phyloP scores from a whole-genome alignment of 2,113 vertebrate species.

The Pachycephala philippinensis region DNA sequence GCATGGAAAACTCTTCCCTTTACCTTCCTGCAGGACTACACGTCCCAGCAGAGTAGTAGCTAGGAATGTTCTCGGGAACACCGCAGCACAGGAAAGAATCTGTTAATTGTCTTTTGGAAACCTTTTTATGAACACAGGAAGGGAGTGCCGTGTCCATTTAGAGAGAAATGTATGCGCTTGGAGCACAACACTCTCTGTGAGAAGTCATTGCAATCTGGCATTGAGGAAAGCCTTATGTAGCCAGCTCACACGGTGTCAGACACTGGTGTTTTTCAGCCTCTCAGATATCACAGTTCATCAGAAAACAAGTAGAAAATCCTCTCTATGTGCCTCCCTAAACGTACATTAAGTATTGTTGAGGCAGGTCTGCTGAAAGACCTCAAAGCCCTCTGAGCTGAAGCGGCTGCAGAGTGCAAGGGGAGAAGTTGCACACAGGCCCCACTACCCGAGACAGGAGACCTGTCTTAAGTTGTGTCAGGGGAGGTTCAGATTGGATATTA shows the following conservation, averaged over 20 bases:
- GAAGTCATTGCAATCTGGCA: background rate
- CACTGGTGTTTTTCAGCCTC: background rate
- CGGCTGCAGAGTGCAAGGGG: background rate
- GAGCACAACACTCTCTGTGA: background rate
- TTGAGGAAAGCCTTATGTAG: background rate
- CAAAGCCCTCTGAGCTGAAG: background rate
- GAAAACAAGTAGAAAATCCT: background rate
- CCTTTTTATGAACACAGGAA: constrained; percentile 43
- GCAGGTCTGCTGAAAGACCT: background rate
- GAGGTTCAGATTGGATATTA: background rate
- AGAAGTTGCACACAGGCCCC: background rate
- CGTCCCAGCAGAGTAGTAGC: background rate
- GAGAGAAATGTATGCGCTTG: background rate
- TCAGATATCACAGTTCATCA: background rate
- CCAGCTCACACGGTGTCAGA: background rate
- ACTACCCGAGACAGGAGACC: accelerated
- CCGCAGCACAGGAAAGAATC: constrained; percentile 44
- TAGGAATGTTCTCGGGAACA: background rate
- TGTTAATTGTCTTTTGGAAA: constrained; percentile 49
- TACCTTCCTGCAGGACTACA: background rate
- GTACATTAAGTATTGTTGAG: background rate
- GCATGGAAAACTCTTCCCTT: background rate
- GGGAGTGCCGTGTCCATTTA: constrained; percentile 33
- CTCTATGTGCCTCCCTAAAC: background rate
- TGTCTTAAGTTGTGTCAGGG: background rate